Evolutionary conservation across 2,113 vertebrate genomes (phyloP).

Genomic region (Anas platyrhynchos): DNA sequence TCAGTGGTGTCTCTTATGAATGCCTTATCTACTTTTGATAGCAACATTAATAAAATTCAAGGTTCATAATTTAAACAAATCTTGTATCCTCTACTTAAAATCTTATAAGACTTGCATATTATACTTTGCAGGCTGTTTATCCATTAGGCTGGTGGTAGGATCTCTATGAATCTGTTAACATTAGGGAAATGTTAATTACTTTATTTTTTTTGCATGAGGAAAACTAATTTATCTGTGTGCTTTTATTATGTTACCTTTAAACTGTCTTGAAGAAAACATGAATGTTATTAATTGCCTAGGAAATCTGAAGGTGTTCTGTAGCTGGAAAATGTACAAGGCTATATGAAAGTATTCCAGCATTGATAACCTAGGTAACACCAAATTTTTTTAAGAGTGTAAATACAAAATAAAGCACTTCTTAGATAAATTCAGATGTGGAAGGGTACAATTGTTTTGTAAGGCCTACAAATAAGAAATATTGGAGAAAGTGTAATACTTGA

Average conservation of each 20-base stretch:
- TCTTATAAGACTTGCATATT: background rate
- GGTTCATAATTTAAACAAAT: background rate
- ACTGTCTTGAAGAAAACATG: background rate
- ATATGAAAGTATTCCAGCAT: background rate
- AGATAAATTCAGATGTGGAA: background rate
- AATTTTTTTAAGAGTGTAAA: background rate
- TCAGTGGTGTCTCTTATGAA: background rate
- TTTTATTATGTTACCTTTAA: background rate
- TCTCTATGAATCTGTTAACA: background rate
- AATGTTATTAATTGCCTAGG: background rate
- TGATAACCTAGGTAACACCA: background rate
- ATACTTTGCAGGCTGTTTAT: background rate
- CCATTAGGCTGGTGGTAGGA: conserved; percentile 8
- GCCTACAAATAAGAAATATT: background rate
- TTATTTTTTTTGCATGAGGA: background rate
- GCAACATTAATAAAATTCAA: background rate
- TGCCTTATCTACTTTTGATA: conserved; percentile 1
- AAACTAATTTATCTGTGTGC: background rate
- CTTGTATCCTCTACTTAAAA: background rate
- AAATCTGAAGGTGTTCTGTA: background rate
- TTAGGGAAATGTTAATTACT: conserved; percentile 23
- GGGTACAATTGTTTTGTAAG: background rate
- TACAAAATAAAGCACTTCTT: background rate
- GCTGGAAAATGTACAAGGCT: background rate
- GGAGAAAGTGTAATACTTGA: background rate